A percentile compares a stretch with the other conserved stretches of the same genome.
Conservation (phyloP, 2,888 invertebrate species). For the Acronicta aceris region DNA sequence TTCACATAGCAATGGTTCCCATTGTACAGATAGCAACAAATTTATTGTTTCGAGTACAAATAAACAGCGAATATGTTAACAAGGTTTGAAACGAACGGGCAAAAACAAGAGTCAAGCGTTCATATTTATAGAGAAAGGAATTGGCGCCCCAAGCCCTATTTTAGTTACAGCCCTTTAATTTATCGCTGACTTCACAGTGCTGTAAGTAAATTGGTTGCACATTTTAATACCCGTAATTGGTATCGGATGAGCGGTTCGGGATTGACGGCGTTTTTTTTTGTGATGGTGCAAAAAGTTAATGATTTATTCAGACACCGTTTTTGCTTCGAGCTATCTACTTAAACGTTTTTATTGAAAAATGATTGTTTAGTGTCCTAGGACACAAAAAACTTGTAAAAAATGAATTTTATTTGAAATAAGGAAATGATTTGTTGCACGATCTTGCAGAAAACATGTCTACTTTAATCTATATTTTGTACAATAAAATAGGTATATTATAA, state of each 20-base stretch:
- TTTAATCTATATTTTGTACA: too few relatives aligned
- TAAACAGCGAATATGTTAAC: slow-evolving; percentile 69
- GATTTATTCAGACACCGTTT: slow-evolving; percentile 35
- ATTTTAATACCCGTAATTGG: slow-evolving; percentile 68
- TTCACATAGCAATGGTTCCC: slow-evolving; percentile 39
- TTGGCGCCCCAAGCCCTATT: slow-evolving; percentile 70
- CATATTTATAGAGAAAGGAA: slow-evolving; percentile 75
- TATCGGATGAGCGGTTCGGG: slow-evolving; percentile 58
- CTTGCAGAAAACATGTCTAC: too few relatives aligned
- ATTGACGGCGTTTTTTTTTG: slow-evolving; percentile 58
- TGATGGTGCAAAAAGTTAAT: slow-evolving; percentile 33
- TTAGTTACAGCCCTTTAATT: slow-evolving; percentile 74
- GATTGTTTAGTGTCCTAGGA: neutral
- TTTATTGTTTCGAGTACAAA: slow-evolving; percentile 60
- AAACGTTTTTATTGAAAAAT: slow-evolving; percentile 1
- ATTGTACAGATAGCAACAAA: slow-evolving; percentile 55
- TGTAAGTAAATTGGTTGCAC: slow-evolving; percentile 57
- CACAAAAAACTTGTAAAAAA: neutral
- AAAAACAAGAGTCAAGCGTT: slow-evolving; percentile 55
- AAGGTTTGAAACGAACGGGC: slow-evolving; percentile 65
- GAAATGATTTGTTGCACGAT: too few relatives aligned
- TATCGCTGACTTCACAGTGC: slow-evolving; percentile 59
- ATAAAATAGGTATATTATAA: too few relatives aligned
- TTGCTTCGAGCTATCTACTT: slow-evolving; percentile 13
- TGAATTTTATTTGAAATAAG: too few relatives aligned